Evolutionary conservation across 37 sponge, comb jelly and placozoan species (phyloP), one percentile per base, ranked within the genome.

Genomic region (Bolinopsis microptera): DNA sequence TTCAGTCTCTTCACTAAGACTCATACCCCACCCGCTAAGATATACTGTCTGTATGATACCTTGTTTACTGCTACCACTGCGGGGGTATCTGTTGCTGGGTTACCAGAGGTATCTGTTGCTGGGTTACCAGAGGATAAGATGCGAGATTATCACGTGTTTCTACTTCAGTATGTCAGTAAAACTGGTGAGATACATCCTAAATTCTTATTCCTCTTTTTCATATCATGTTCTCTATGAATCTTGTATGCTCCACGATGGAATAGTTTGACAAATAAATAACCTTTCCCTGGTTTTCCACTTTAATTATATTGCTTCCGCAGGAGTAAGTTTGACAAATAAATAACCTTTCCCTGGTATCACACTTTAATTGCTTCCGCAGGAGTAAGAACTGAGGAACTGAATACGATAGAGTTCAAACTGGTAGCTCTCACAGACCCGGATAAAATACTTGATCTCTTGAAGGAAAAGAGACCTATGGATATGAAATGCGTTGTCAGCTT

Each of bases 341-440:
- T n/a, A n/a, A n/a, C n/a, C n/a, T n/a, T n/a, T n/a, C n/a, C n/a
- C n/a, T n/a, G n/a, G n/a, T n/a, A n/a, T n/a, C n/a, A n/a, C n/a
- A n/a, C n/a, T n/a, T n/a, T n/a, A n/a, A n/a, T n/a, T 13, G 61
- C 13, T 48, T 13, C 61, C 61, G 61, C 36, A 77, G 80, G 80
- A 77, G 33, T 32, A 32, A 28, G 80, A 13, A 86, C 40, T 3
- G 90, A 86, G 22, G 90, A 86, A 38, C 18, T 39, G 13, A 86
- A 86, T 23, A 86, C 90, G 61, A 38, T 86, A 0, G 90, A 86
- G 22, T 39, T 86, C 1, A 86, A 86, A 34, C 36, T 86, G 90
- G 13, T 39, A 26, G 90, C 90, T 3, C 90, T 86, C 2, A 41
- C 61, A 3, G 61, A 86, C 90, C 90, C 32, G 30, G 61, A 27